A percentile compares a stretch with the other conserved stretches of the same genome.
Conservation (phyloP, 2,888 invertebrate species). For the Cactoblastis cactorum region DNA sequence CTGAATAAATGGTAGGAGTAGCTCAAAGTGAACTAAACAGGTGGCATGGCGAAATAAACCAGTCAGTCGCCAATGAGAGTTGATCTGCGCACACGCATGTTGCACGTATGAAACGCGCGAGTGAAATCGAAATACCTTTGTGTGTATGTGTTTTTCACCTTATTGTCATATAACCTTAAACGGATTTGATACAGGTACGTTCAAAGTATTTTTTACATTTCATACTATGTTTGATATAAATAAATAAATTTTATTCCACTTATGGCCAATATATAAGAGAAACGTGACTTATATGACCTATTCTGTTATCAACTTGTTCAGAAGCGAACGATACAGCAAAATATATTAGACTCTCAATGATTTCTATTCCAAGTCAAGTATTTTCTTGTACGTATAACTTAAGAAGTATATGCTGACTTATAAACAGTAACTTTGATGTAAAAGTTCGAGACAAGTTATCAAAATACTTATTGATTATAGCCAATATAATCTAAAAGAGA, state of each 20-base stretch:
- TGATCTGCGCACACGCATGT: conserved; percentile 5
- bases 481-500: too few relatives aligned
- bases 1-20: neutral
- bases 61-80: neutral
- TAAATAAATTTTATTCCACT: neutral
- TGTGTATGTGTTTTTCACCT: conserved; percentile 1
- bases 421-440: too few relatives aligned
- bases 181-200: neutral
- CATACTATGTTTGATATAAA: neutral
- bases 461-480: too few relatives aligned
- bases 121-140: conserved; percentile 10
- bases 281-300: conserved; percentile 8
- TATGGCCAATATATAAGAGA: neutral
- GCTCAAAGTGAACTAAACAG: neutral
- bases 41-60: neutral
- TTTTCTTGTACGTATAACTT: too few relatives aligned
- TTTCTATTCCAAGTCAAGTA: too few relatives aligned
- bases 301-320: conserved; percentile 1
- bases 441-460: too few relatives aligned
- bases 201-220: neutral
- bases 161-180: neutral
- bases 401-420: neutral
- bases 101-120: neutral
- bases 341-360: neutral
- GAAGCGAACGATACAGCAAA: neutral